Base-by-base conservation (phyloP, 2,113 vertebrate species). In the Labeo rohita region DNA sequence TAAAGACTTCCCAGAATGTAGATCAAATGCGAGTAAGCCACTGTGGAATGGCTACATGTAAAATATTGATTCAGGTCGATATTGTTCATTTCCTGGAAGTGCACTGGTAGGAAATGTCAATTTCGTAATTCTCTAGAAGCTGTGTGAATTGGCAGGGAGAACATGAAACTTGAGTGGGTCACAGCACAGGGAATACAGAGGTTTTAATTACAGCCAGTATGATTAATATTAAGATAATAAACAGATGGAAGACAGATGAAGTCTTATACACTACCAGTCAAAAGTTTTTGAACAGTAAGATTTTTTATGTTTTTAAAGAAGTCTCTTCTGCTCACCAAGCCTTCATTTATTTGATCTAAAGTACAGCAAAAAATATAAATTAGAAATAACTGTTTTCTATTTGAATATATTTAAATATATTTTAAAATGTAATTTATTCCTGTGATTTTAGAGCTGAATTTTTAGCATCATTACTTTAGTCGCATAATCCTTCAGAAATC, bases 61-160 rank as follows among this genome's bases (percentile, higher is more conserved):
- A 36, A 78, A 78, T 78, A 78, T 56, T 78, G 75, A 54, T 78
- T 56, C 50, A 56, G 75, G 50, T 78, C 50, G 9, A 78, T 78
- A 56, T 0, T 36, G 50, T 36, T 54, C 75, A 56, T 7, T 43
- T 49, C 72, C 43, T 49, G 45, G 72, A 75, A 23, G n/a, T 49
- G 45, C n/a, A 18, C 47, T 56, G 23, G 15, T 54, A 16, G 23
- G 49, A 56, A 78, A 54, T 36, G 78, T 65, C 59, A 65, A 4
- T 47, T 65, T 47, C 56, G 65, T 15, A 43, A 36, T 9, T n/a
- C 36, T 50, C 12, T 16, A 78, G 23, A 9, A 78, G 34, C 76
- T 12, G 13, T 18, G 28, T 10, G 16, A 59, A 59, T 39, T 9
- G 1, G 8, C 11, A 39, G 34, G 16, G 16, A 59, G 34, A 78